These are phyloP conservation scores for Drosophila gunungcola DNA, from an alignment of 1,140 invertebrate species.

Conservation along the genomic window DNA sequence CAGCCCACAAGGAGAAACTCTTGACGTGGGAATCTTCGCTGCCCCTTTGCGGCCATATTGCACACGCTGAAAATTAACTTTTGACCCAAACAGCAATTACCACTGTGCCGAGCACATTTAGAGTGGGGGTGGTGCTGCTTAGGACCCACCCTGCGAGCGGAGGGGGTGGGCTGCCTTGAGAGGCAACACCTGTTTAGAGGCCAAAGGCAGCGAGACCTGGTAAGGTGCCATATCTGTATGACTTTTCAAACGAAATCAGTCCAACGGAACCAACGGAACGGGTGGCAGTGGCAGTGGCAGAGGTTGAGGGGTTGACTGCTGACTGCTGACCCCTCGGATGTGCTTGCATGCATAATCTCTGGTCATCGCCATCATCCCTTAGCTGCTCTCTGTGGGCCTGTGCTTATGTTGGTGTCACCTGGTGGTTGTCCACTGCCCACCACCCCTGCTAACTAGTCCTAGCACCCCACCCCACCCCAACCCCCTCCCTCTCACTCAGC, in stretches of 20 bases:
- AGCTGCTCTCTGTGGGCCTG: slow-evolving; percentile 46
- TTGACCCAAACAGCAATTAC: slow-evolving; percentile 77
- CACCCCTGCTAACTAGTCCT: slow-evolving; percentile 29
- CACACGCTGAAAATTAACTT: slow-evolving; percentile 76
- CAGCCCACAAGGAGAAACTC: slow-evolving; percentile 25
- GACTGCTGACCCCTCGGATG: slow-evolving; percentile 51
- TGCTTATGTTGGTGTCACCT: slow-evolving; percentile 50
- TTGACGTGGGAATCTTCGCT: slow-evolving; percentile 73
- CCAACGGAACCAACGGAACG: slow-evolving; percentile 78
- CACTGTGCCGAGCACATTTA: slow-evolving; percentile 11
- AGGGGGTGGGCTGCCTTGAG: slow-evolving; percentile 59
- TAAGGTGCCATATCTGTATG: slow-evolving; percentile 69
- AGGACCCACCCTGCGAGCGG: slow-evolving; percentile 37
- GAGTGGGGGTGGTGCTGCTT: slow-evolving; percentile 2
- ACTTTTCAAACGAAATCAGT: slow-evolving; percentile 75
- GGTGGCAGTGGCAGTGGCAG: slow-evolving; percentile 1
- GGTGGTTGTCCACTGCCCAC: slow-evolving; percentile 64
- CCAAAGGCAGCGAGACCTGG: slow-evolving; percentile 1
- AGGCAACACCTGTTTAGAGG: slow-evolving; percentile 75
- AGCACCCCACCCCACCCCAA: not conserved
- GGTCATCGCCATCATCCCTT: slow-evolving; percentile 75
- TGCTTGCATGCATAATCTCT: slow-evolving; percentile 81
- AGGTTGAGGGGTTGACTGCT: slow-evolving; percentile 20
- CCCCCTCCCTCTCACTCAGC: slow-evolving; percentile 5
- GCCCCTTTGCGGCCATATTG: slow-evolving; percentile 60